A percentile compares a stretch with the other conserved stretches of the same genome.
Conservation (phyloP, 37 sponge, comb jelly and placozoan species). For the Ephydatia muelleri region DNA sequence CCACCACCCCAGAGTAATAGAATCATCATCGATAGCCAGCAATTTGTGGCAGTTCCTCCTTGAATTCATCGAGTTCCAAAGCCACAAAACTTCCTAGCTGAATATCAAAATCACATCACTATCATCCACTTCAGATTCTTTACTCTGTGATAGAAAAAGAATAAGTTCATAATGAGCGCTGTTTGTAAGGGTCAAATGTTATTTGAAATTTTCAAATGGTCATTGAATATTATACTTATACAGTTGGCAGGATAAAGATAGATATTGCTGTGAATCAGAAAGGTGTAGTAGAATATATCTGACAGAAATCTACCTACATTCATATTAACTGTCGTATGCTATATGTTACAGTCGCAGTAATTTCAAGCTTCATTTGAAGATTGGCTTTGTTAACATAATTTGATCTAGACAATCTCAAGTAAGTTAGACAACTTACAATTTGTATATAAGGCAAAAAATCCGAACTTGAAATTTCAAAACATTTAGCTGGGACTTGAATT, state of each 20-base stretch:
- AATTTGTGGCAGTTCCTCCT: conserved; percentile 8
- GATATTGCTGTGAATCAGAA: background rate
- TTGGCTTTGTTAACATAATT: background rate
- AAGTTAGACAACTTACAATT: background rate
- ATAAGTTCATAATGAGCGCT: background rate
- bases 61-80: background rate
- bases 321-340: background rate
- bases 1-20: conserved; percentile 1
- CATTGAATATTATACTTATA: background rate
- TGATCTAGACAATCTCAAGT: background rate
- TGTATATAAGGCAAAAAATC: background rate
- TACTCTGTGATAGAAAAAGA: background rate
- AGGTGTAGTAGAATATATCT: background rate
- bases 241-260: background rate
- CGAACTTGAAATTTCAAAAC: background rate
- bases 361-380: background rate
- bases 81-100: conserved; percentile 10
- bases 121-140: background rate
- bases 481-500: background rate
- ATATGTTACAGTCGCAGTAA: background rate
- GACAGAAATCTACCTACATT: background rate
- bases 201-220: background rate
- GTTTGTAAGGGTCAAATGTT: background rate
- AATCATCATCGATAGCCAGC: conserved; percentile 4
- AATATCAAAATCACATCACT: background rate